Conservation (phyloP, 2,888 invertebrate genomes). For the Phania funesta region DNA sequence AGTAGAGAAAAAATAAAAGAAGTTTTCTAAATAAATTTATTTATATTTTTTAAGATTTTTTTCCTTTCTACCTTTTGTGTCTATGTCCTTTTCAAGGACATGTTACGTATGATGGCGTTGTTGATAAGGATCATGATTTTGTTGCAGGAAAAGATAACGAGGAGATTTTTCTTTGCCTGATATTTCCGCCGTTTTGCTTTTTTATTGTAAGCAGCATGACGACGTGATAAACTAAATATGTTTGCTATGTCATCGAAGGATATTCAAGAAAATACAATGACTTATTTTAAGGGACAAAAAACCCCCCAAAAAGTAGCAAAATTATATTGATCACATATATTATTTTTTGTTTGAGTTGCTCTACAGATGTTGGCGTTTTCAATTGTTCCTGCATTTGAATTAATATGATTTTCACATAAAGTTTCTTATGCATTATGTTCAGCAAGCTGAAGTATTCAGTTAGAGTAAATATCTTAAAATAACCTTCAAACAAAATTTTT, state of each 20-base stretch:
- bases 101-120: neutral
- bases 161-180: neutral
- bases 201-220: too few relatives aligned
- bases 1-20: neutral
- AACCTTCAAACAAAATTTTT: too few relatives aligned
- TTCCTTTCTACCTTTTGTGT: neutral
- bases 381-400: too few relatives aligned
- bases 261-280: slow-evolving; percentile 2
- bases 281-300: neutral
- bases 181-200: too few relatives aligned
- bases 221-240: slow-evolving; percentile 37
- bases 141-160: neutral
- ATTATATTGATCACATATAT: too few relatives aligned
- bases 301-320: neutral
- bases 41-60: slow-evolving; percentile 4
- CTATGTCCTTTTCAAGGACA: neutral
- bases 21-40: neutral
- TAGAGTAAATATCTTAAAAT: too few relatives aligned
- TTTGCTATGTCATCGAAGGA: slow-evolving; percentile 23
- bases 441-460: too few relatives aligned
- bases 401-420: too few relatives aligned
- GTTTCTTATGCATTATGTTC: too few relatives aligned
- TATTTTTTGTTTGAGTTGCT: too few relatives aligned
- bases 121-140: neutral
- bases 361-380: too few relatives aligned